Base-by-base conservation (phyloP, 1,140 invertebrate genomes). In the Limonius californicus region DNA sequence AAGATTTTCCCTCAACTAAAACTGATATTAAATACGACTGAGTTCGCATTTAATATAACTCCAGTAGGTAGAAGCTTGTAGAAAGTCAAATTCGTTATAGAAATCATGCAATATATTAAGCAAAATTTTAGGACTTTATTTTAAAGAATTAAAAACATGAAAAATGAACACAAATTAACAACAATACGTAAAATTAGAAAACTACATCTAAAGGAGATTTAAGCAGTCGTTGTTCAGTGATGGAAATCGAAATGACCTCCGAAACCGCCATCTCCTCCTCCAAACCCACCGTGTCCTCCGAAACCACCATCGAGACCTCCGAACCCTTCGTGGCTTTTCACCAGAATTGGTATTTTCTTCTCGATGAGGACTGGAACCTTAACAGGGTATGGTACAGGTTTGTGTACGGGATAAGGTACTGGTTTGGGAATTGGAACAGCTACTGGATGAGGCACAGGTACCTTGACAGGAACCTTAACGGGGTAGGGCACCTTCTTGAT, bases 381-480 rank as follows among this genome's bases (percentile, higher is more conserved):
- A 64, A 75, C 78, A 61, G 71, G 84, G 69, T 63, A 78, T 80
- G 67, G 42, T 80, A 75, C 75, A 81, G 59, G 78, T 77, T 3
- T 83, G 59, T 78, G 78, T 1, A 84, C 82, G 12, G 78, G 73
- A 32, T 79, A 78, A 0, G 83, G 83, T 6, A 84, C 77, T 66
- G 81, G 83, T 70, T 84, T 83, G 12, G 80, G 78, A 1, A 85
- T 78, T n/a, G 82, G 79, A 0, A 84, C 82, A 8, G 83, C 82
- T 64, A 84, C 83, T 0, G 83, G 81, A 19, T 63, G 59, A 3
- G 60, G 62, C 7, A 75, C 77, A 59, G 71, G 83, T 68, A 65
- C 61, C 8, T 66, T 59, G 3, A 67, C 65, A 42, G 72, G 71
- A 30, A 72, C 68, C 61, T 71, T 72, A 6, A 66, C 65, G 57